Conservation (phyloP, 30 jellyfish, hydroid and myxozoan genomes). For the Chrysaora quinquecirrha region DNA sequence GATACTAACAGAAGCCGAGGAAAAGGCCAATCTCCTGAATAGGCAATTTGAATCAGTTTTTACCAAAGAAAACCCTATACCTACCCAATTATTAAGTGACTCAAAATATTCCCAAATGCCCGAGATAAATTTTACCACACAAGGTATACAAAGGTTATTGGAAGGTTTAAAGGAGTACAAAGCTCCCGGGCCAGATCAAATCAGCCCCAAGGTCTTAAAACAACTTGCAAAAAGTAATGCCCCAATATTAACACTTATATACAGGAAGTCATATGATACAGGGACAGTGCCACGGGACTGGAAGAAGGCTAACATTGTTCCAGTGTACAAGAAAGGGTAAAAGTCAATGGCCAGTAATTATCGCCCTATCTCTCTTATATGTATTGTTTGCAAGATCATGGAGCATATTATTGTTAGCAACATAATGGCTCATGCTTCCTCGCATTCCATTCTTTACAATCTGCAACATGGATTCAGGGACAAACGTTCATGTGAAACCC, state of each 20-base stretch:
- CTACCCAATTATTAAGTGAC: background rate
- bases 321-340: too few species aligned
- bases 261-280: slow-evolving; percentile 3
- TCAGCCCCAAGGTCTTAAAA: slow-evolving; percentile 14
- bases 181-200: slow-evolving; percentile 51
- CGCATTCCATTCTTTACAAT: too few species aligned
- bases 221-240: too few species aligned
- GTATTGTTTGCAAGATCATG: too few species aligned
- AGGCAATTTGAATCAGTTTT: slow-evolving; percentile 34
- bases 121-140: slow-evolving; percentile 32
- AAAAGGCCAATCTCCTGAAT: slow-evolving; percentile 28
- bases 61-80: slow-evolving; percentile 29
- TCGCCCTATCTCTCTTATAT: too few species aligned
- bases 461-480: too few species aligned
- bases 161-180: slow-evolving; percentile 21
- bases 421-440: too few species aligned
- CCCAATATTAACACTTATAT: slow-evolving; percentile 14
- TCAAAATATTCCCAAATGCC: slow-evolving; percentile 26
- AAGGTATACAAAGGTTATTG: slow-evolving; percentile 17
- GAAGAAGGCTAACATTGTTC: too few species aligned
- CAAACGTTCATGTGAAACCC: too few species aligned
- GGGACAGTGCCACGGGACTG: too few species aligned
- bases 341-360: too few species aligned
- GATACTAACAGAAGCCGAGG: slow-evolving; percentile 19
- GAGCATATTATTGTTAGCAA: too few species aligned